Percentiles rank a stretch among this genome's conserved stretches.
Evolutionary conservation across 2,113 vertebrate genomes (phyloP).

Genomic region (Tachycineta bicolor): DNA sequence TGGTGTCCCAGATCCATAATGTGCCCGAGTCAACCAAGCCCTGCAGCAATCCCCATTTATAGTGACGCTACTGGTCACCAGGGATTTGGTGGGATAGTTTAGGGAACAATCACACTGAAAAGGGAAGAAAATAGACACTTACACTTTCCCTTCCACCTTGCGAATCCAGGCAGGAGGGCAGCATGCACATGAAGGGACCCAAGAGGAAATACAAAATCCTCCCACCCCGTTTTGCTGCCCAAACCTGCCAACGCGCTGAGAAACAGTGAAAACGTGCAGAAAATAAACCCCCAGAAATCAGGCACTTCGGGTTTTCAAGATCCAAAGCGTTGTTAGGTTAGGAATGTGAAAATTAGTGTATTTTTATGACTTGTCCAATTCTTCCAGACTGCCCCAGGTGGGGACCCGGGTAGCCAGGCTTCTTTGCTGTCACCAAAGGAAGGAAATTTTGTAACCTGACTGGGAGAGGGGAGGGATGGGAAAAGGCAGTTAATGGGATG

Average conservation of each 20-base stretch:
- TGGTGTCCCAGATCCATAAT: not conserved
- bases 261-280: not conserved
- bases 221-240: not conserved
- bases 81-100: not conserved
- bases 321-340: not conserved
- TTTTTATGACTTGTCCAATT: not conserved
- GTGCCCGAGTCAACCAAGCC: not conserved
- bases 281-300: not conserved
- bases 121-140: not conserved
- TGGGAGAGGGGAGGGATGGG: not conserved
- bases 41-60: not conserved
- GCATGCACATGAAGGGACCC: accelerated
- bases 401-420: not conserved
- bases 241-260: accelerated
- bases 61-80: not conserved
- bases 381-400: not conserved
- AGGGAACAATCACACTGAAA: not conserved
- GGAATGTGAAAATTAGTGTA: not conserved
- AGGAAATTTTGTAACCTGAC: not conserved
- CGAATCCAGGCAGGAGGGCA: not conserved
- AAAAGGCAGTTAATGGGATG: not conserved
- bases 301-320: not conserved
- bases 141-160: not conserved
- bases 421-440: not conserved
- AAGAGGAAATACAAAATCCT: not conserved